These are phyloP conservation scores for Echiichthys vipera DNA, from an alignment of 2,797 vertebrate species.

Conservation along the genomic window DNA sequence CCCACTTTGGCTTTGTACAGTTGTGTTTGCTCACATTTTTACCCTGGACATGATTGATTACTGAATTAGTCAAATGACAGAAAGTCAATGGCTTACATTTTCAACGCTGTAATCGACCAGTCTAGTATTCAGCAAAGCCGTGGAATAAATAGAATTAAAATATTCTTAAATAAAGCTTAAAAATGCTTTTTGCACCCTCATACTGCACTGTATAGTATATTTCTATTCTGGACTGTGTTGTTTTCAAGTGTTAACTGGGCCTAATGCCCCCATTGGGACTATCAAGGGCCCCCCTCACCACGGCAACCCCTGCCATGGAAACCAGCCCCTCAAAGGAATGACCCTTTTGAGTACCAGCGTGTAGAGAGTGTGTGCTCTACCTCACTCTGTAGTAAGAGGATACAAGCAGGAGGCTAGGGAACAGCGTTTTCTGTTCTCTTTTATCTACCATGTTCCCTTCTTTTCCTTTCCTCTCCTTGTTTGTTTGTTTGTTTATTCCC, in stretches of 20 bases:
- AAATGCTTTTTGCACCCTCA: not conserved
- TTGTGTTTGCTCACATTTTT: not conserved
- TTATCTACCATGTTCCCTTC: not conserved
- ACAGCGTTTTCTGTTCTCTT: not conserved
- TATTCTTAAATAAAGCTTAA: no score
- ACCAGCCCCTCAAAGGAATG: slow-evolving; percentile 78
- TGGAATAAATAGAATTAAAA: no score
- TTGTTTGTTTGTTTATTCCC: not conserved
- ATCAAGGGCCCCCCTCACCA: slow-evolving; percentile 74
- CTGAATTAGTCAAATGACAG: not conserved
- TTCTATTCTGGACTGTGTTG: slow-evolving; percentile 35
- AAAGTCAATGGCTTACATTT: no score
- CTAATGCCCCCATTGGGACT: slow-evolving; percentile 62
- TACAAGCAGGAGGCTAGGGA: slow-evolving; percentile 19
- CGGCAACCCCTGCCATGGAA: slow-evolving; percentile 81
- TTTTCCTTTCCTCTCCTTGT: slow-evolving; percentile 1
- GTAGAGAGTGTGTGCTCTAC: slow-evolving; percentile 43
- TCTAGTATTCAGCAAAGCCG: no score
- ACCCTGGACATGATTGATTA: not conserved
- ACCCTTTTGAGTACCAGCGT: slow-evolving; percentile 54
- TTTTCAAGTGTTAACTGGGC: slow-evolving; percentile 57
- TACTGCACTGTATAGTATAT: not conserved
- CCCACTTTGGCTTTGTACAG: not conserved
- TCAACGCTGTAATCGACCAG: no score
- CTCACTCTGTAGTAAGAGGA: slow-evolving; percentile 37